Conservation (phyloP, 35 echinoderm and acorn worm species). For the Ophiothrix spiculata region DNA sequence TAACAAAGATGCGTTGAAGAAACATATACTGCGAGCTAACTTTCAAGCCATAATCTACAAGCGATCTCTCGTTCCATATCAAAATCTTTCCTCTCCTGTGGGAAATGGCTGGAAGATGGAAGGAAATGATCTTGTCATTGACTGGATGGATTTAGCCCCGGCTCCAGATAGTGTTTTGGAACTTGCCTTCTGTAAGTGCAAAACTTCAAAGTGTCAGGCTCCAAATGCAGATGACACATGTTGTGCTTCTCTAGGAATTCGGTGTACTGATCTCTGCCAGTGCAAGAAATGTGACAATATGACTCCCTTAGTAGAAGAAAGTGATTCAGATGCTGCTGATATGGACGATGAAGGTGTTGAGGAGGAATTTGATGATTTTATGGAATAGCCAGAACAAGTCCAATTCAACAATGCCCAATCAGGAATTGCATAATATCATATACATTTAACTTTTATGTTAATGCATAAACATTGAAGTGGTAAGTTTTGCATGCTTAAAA, state of each 20-base stretch:
- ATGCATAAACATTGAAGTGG: too few species aligned
- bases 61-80: slow-evolving; percentile 6
- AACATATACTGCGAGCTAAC: slow-evolving; percentile 18
- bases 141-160: slow-evolving; percentile 27
- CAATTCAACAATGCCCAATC: too few species aligned
- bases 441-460: too few species aligned
- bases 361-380: background rate
- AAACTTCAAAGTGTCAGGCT: slow-evolving; percentile 21
- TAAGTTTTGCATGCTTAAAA: too few species aligned
- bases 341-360: too few species aligned
- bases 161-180: slow-evolving; percentile 44
- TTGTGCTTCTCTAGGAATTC: slow-evolving; percentile 42
- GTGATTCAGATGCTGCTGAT: background rate
- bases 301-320: slow-evolving; percentile 19
- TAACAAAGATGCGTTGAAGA: slow-evolving; percentile 25
- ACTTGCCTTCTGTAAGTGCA: slow-evolving; percentile 13
- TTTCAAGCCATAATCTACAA: slow-evolving; percentile 29
- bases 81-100: slow-evolving; percentile 22
- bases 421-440: too few species aligned
- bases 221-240: background rate
- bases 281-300: slow-evolving; percentile 29
- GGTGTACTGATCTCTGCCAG: slow-evolving; percentile 42
- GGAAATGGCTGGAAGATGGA: slow-evolving; percentile 54
- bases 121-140: slow-evolving; percentile 37
- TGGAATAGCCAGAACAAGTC: too few species aligned